Evolutionary conservation across 2,113 vertebrate species (phyloP).

Genomic region (Mirza zaza): DNA sequence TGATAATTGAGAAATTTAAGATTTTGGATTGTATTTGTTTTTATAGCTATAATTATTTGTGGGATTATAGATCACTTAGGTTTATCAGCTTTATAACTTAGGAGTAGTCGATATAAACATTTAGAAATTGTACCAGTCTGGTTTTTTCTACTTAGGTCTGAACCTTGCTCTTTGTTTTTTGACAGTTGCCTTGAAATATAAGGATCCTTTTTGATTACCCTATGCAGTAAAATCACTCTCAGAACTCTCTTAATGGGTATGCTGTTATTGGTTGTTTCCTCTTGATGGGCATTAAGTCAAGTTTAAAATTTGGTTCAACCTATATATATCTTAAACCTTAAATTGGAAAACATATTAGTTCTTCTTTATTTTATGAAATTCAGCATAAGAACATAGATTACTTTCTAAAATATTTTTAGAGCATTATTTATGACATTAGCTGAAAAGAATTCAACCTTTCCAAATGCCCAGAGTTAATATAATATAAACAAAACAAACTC

Average conservation of each 20-base stretch:
- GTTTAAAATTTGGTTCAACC: neutral
- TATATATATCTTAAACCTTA: neutral
- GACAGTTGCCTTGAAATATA: neutral
- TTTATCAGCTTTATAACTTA: constrained; percentile 40
- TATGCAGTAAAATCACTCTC: neutral
- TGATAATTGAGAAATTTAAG: constrained; percentile 23
- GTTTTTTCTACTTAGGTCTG: neutral
- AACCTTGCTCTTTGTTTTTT: neutral
- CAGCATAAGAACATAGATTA: neutral
- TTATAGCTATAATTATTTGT: constrained; percentile 35
- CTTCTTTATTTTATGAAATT: neutral
- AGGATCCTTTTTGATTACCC: neutral
- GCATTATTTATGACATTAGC: neutral
- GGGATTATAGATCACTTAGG: neutral
- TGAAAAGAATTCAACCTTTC: constrained; percentile 2
- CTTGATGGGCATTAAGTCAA: neutral
- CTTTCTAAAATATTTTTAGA: constrained; percentile 16
- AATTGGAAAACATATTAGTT: neutral
- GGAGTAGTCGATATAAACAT: neutral
- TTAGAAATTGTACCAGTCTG: neutral
- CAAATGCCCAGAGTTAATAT: neutral
- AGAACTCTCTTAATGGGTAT: neutral
- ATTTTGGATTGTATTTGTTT: neutral
- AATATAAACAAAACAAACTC: constrained; percentile 16
- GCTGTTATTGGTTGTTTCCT: neutral